Evolutionary conservation across 2,797 vertebrate species (phyloP), one percentile per base, ranked within the genome.

Genomic region (Pelodytes ibericus): DNA sequence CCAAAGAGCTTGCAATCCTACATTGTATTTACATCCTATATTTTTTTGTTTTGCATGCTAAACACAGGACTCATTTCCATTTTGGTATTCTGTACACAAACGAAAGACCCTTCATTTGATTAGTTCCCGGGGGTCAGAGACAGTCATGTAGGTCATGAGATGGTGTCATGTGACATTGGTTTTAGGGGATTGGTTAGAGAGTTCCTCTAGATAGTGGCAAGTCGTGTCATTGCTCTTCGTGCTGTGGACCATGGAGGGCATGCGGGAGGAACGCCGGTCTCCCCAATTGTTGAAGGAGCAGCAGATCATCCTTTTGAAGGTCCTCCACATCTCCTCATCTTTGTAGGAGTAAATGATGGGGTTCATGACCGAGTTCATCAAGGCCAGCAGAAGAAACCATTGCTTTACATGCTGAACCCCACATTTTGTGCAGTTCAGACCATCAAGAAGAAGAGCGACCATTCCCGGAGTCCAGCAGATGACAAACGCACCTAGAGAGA

Each of bases 341-440:
- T 96, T 98, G 88, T 95, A 99, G 9, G 97, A 99, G 89, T 99
- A 99, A 90, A 99, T 98, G 87, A 98, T 89, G 16, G 97, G 97
- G 86, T 99, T 99, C 94, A 99, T 95, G 85, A 96, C 91, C 0
- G 97, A 99, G 88, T 99, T 99, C 81, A 95, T 81, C 2, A 99
- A 87, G 0, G 97, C 97, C 84, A 99, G 87, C 27, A 99, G 94
- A 79, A 99, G 92, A 79, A 99, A 93, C 95, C 95, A 96, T 57
- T 92, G 91, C 47, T 99, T 99, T 61, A 95, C 90, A 11, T 90
- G 83, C 82, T 94, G 89, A 66, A 99, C 88, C 0, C 90, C 68
- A 27, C 97, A 99, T 1, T 53, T 53, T 0, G 85, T 80, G 71
- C 97, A 99, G 63, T 96, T 79, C 57, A 99, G 87, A 62, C 96